phyloP scores from a whole-genome alignment of 2,113 vertebrate species.

The Heterotilapia buettikoferi region DNA sequence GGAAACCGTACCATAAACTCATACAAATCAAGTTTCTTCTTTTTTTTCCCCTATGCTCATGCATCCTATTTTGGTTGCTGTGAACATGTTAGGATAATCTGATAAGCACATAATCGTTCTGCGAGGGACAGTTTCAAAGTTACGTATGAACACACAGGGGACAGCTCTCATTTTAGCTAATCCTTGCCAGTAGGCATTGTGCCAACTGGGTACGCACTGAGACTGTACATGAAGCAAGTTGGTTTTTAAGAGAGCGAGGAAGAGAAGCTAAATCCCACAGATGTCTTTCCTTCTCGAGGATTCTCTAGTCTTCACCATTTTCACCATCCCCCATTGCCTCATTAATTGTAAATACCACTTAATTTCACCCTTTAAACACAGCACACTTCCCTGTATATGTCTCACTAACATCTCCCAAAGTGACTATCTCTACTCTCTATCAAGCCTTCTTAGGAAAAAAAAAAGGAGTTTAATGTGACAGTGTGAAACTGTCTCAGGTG shows the following conservation, averaged over 20 bases:
- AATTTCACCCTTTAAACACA: constrained; percentile 20
- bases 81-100: constrained; percentile 27
- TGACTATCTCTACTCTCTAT: background rate
- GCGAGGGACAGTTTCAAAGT: constrained; percentile 11
- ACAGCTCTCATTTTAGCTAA: constrained; percentile 16
- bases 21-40: background rate
- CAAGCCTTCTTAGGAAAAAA: background rate
- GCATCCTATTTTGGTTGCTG: background rate
- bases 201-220: background rate
- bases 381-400: background rate
- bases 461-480: constrained; percentile 8
- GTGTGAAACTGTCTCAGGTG: background rate
- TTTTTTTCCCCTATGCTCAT: background rate
- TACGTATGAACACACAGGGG: constrained; percentile 17
- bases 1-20: constrained; percentile 13
- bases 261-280: constrained; percentile 8
- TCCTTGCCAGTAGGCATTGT: constrained; percentile 12
- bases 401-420: constrained; percentile 28
- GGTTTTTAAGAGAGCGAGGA: background rate
- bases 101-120: constrained; percentile 25
- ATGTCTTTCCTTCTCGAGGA: constrained; percentile 10
- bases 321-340: constrained; percentile 2
- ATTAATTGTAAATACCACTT: constrained; percentile 33
- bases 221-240: constrained; percentile 1
- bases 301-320: background rate